Base-by-base conservation (phyloP, 2,888 invertebrate species). In the Lasioglossum zephyrum region DNA sequence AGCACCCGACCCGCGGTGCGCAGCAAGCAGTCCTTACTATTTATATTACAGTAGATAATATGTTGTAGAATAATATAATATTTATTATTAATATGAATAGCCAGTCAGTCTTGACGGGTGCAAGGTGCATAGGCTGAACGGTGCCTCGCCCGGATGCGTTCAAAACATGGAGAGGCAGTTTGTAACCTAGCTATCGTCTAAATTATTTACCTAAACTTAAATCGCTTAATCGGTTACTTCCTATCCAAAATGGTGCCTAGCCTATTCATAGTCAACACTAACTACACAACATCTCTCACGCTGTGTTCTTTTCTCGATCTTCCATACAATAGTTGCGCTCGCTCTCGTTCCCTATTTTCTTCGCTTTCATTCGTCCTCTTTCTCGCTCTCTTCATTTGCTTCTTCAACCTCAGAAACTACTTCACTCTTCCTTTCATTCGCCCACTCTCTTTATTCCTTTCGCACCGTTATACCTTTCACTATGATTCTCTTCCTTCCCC, bases 91-190 rank as follows among this genome's bases (percentile, higher is more conserved):
- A 92, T 94, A 93, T 92, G 93, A 94, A 93, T 93, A 94, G 93
- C 94, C 94, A 93, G 94, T 94, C 94, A 94, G 94, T 94, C 94
- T 94, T 94, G 93, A 92, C 93, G 94, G 93, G 93, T 92, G 88
- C 93, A 88, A 91, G 92, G 93, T 94, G 94, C 93, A 91, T 92
- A 92, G 93, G 94, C 94, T 93, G 93, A 92, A 93, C 93, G 92
- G 91, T 92, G 91, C 90, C 88, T 91, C 91, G 85, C 91, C 91
- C 88, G 83, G 85, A 81, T 84, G 49, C 74, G 44, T 79, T 87
- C 72, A 79, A 70, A 70, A 77, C 87, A 77, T 70, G 87, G 90
- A 89, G 93, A 92, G 93, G 92, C 93, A 93, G 90, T 93, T 93
- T 92, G 89, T 93, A 92, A 91, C 91, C 93, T 94, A 94, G 91